Evolutionary conservation across 1,140 invertebrate genomes (phyloP).

Genomic region (Mya arenaria): DNA sequence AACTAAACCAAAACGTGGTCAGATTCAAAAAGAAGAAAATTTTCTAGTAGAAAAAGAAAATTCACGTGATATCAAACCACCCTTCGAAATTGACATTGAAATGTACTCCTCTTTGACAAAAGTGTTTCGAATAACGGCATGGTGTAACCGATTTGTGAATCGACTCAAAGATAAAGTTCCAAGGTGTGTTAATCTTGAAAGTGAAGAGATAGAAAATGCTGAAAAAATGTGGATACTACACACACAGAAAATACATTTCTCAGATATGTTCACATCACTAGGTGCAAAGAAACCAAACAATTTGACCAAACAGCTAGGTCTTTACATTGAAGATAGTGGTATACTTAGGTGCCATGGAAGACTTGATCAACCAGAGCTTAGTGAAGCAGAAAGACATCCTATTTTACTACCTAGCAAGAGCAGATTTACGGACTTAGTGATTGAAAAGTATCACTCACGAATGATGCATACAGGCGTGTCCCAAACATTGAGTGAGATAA

Average conservation of each 20-base stretch:
- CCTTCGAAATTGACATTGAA: no score
- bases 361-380: not conserved
- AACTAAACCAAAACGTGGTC: no score
- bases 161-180: no score
- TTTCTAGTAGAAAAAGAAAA: no score
- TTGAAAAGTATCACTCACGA: not conserved
- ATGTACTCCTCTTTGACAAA: constrained; percentile 13
- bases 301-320: not conserved
- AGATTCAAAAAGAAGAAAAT: no score
- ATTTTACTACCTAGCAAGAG: not conserved
- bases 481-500: constrained; percentile 13
- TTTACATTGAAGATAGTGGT: not conserved
- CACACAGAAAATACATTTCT: not conserved
- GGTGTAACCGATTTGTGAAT: not conserved
- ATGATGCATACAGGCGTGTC: constrained; percentile 2
- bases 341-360: not conserved
- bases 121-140: not conserved
- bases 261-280: not conserved
- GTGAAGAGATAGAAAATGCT: not conserved
- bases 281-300: constrained; percentile 5
- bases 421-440: constrained; percentile 13
- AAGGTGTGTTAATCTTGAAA: not conserved
- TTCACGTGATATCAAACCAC: no score
- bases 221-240: not conserved
- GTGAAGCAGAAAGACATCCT: not conserved